phyloP scores from a whole-genome alignment of 2,888 invertebrate genomes.

The Dione juno region DNA sequence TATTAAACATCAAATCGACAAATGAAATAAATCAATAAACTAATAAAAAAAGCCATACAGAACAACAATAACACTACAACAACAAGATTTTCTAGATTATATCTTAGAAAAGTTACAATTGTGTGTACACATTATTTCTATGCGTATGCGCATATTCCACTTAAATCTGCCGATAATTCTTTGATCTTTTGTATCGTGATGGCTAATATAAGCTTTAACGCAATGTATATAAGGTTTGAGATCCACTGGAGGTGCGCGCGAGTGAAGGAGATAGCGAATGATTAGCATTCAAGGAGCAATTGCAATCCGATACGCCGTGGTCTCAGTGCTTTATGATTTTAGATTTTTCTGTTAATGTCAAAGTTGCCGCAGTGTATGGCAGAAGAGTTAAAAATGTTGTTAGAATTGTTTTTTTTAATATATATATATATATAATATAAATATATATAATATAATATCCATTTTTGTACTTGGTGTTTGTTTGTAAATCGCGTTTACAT shows the following conservation, averaged over 20 bases:
- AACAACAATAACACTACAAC: not conserved
- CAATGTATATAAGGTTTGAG: constrained; percentile 26
- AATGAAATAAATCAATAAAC: constrained; percentile 16
- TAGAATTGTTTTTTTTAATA: not conserved
- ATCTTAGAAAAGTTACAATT: constrained; percentile 11
- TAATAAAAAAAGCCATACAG: not conserved
- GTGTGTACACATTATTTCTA: constrained; percentile 4
- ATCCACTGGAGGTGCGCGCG: constrained; percentile 30
- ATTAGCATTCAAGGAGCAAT: constrained; percentile 77
- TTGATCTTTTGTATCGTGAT: constrained; percentile 17
- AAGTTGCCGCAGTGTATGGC: constrained; percentile 71
- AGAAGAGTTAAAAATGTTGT: constrained; percentile 44
- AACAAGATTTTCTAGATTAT: constrained; percentile 15
- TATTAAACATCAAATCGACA: not conserved
- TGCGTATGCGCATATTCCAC: constrained; percentile 20
- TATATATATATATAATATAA: no score
- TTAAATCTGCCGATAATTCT: constrained; percentile 39
- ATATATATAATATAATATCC: no score
- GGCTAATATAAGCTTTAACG: constrained; percentile 8
- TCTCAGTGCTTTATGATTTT: constrained; percentile 78
- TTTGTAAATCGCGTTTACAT: no score
- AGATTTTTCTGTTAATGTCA: constrained; percentile 81
- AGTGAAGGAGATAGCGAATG: constrained; percentile 51
- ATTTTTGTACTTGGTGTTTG: no score
- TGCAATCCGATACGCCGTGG: constrained; percentile 72